Evolutionary conservation across 2,888 invertebrate species (phyloP).

Genomic region (Nephrocerus scutellatus): DNA sequence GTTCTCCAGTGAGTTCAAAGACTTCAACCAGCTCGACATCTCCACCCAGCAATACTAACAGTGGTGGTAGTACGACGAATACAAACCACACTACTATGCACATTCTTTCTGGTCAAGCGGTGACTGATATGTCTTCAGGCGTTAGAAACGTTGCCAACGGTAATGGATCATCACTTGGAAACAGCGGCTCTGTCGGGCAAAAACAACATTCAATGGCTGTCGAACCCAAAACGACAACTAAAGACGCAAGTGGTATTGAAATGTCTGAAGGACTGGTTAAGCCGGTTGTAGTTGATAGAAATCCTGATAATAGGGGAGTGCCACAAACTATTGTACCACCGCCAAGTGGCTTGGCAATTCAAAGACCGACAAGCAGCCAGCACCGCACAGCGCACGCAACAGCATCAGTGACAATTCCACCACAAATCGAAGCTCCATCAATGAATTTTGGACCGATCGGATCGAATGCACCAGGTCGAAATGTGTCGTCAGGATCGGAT

Average conservation of each 20-base stretch:
- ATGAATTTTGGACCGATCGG: conserved; percentile 40
- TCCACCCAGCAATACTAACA: conserved; percentile 44
- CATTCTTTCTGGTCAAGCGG: neutral
- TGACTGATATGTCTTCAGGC: conserved; percentile 12
- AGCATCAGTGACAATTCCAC: conserved; percentile 16
- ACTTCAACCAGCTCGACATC: conserved; percentile 54
- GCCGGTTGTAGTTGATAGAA: too few species aligned
- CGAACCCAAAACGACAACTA: too few species aligned
- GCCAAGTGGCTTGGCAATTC: conserved; percentile 38
- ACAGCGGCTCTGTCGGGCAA: too few species aligned
- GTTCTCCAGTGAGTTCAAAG: conserved; percentile 67
- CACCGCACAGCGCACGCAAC: conserved; percentile 19
- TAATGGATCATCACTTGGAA: conserved; percentile 38
- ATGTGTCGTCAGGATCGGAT: too few species aligned
- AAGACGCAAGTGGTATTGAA: too few species aligned
- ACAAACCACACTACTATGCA: neutral
- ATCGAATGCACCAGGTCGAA: conserved; percentile 27
- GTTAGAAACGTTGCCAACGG: conserved; percentile 31
- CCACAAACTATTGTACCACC: conserved; percentile 28
- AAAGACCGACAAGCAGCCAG: conserved; percentile 37
- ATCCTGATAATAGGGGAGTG: too few species aligned
- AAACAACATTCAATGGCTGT: too few species aligned
- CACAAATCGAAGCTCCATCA: conserved; percentile 26
- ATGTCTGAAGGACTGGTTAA: too few species aligned
- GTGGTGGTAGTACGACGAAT: conserved; percentile 15